phyloP scores from a whole-genome alignment of 2,888 invertebrate species.

The Macroteleia sp. region DNA sequence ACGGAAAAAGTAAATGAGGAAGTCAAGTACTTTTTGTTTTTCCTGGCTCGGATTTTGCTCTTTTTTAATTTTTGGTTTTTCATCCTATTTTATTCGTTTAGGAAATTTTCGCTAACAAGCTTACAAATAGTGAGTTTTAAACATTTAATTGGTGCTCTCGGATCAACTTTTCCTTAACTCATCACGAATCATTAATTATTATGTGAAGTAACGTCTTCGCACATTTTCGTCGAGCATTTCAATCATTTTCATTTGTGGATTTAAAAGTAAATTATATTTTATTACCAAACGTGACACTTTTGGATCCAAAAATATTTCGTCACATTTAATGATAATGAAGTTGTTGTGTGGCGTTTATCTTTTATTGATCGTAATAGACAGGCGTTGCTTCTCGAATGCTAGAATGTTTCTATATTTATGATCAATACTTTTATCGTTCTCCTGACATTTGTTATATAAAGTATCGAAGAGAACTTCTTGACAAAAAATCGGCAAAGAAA shows the following conservation, averaged over 20 bases:
- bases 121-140: slow-evolving; percentile 42
- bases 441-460: slow-evolving; percentile 36
- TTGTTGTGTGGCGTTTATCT: slow-evolving; percentile 35
- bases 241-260: neutral
- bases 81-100: slow-evolving; percentile 26
- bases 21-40: slow-evolving; percentile 54
- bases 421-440: slow-evolving; percentile 35
- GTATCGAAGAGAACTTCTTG: too few relatives aligned
- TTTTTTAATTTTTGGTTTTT: slow-evolving; percentile 40
- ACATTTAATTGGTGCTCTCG: slow-evolving; percentile 50
- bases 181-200: slow-evolving; percentile 40
- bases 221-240: slow-evolving; percentile 9
- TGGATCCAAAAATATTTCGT: slow-evolving; percentile 18
- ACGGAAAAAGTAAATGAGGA: slow-evolving; percentile 31
- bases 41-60: slow-evolving; percentile 22
- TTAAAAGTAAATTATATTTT: slow-evolving; percentile 20
- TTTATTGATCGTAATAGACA: slow-evolving; percentile 45
- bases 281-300: slow-evolving; percentile 1
- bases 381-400: neutral
- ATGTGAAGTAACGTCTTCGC: slow-evolving; percentile 5
- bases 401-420: slow-evolving; percentile 26
- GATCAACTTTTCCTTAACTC: slow-evolving; percentile 36
- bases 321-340: slow-evolving; percentile 18
- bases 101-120: slow-evolving; percentile 48
- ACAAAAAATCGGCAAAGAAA: slow-evolving; percentile 21